phyloP scores from a whole-genome alignment of 2,888 invertebrate genomes.

The Megaustenia siamemsis region DNA sequence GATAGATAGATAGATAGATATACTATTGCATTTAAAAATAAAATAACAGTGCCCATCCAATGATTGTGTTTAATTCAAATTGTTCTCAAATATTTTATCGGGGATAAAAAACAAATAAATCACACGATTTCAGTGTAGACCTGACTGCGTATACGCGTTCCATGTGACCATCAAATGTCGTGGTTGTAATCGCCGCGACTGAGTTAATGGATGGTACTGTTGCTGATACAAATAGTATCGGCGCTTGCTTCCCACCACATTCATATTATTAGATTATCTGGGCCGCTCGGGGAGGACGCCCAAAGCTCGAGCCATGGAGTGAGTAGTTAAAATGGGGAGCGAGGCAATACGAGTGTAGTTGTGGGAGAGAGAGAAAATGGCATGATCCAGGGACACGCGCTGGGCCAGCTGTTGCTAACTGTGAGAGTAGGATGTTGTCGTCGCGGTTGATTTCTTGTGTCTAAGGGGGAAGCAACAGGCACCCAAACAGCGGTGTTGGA shows the following conservation, averaged over 20 bases:
- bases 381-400: constrained; percentile 24
- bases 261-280: background rate
- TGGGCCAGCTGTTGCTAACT: constrained; percentile 30
- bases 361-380: background rate
- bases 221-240: background rate
- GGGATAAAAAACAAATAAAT: too few species aligned
- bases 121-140: too few species aligned
- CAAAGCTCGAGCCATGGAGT: background rate
- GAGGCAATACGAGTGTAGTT: background rate
- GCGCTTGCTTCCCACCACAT: background rate
- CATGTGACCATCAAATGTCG: too few species aligned
- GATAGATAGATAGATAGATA: too few species aligned
- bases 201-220: background rate
- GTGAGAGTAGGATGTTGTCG: constrained; percentile 12
- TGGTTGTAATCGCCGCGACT: background rate
- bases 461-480: constrained; percentile 39
- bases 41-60: too few species aligned
- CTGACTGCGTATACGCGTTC: too few species aligned
- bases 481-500: constrained; percentile 40
- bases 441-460: background rate
- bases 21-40: background rate
- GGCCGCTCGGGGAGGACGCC: background rate
- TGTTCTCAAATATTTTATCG: too few species aligned
- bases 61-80: too few species aligned
- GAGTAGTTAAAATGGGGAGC: background rate